Percentiles rank a stretch among this genome's conserved stretches.
Evolutionary conservation across 1,140 invertebrate species (phyloP).

Genomic region (Oscheius sp.): DNA sequence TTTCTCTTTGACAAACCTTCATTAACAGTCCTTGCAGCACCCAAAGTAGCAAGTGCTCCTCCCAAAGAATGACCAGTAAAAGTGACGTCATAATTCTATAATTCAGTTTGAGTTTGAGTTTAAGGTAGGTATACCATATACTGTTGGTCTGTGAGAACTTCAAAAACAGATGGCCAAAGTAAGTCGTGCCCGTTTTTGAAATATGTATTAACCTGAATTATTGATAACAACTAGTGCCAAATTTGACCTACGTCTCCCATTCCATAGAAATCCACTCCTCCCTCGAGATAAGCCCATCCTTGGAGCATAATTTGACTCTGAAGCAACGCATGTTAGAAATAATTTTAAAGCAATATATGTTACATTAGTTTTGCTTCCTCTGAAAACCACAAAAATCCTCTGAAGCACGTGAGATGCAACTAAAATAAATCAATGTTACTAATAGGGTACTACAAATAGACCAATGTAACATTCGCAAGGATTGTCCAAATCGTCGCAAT

Average conservation of each 20-base stretch:
- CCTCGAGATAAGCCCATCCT: conserved; percentile 23
- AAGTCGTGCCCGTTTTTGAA: conserved; percentile 29
- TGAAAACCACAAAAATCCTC: conserved; percentile 34
- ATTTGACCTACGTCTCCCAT: conserved; percentile 27
- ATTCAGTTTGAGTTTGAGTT: conserved; percentile 9
- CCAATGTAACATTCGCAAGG: conserved; percentile 17
- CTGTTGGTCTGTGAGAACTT: conserved; percentile 16
- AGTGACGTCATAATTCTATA: conserved; percentile 31
- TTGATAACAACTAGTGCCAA: not conserved
- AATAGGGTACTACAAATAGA: not conserved
- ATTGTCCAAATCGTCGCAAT: conserved; percentile 22
- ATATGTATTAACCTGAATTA: conserved; percentile 35
- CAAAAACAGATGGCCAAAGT: conserved; percentile 26
- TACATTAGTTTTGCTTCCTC: conserved; percentile 38
- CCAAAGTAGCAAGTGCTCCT: conserved; percentile 34
- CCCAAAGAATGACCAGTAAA: conserved; percentile 41
- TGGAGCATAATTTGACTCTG: conserved; percentile 38
- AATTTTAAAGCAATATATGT: not conserved
- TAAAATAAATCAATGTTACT: not conserved
- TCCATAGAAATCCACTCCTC: conserved; percentile 34
- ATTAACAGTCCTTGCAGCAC: conserved; percentile 27
- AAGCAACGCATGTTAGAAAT: not conserved
- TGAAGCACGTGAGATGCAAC: conserved; percentile 24
- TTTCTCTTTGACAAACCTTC: no score
- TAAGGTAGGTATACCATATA: conserved; percentile 20